These are phyloP conservation scores for Thymallus thymallus DNA, from an alignment of 2,113 vertebrate genomes.

Conservation along the genomic window DNA sequence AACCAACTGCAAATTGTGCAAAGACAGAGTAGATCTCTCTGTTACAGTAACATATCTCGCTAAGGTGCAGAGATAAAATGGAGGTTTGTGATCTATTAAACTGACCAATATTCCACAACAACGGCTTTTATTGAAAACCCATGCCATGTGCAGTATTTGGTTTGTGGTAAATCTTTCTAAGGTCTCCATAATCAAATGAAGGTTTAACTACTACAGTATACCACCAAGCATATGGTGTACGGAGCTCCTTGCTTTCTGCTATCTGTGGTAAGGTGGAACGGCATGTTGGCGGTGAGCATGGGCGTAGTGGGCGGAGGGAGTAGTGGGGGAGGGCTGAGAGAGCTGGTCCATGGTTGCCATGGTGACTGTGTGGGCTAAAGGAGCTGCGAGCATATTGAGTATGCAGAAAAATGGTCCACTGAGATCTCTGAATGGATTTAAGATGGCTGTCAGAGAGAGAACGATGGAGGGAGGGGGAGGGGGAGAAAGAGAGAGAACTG, in stretches of 20 bases:
- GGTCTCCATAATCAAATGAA: too few relatives aligned
- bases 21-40: too few relatives aligned
- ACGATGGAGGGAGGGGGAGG: neutral
- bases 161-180: too few relatives aligned
- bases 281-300: constrained; percentile 41
- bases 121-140: too few relatives aligned
- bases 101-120: neutral
- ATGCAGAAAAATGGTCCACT: constrained; percentile 72
- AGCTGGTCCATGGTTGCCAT: constrained; percentile 77
- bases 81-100: constrained; percentile 17
- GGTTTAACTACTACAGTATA: too few relatives aligned
- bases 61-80: constrained; percentile 16
- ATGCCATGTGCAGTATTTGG: too few relatives aligned
- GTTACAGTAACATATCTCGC: neutral
- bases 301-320: constrained; percentile 42
- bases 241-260: neutral
- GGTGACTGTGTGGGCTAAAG: constrained; percentile 72
- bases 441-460: constrained; percentile 60
- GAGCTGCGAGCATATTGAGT: constrained; percentile 75
- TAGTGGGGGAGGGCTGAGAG: constrained; percentile 47
- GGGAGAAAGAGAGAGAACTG: constrained; percentile 20
- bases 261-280: neutral
- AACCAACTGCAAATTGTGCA: neutral
- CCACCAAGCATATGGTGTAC: neutral
- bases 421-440: constrained; percentile 70